A percentile compares a stretch with the other conserved stretches of the same genome.
Conservation (phyloP, 2,113 vertebrate genomes). For the Ictalurus punctatus region DNA sequence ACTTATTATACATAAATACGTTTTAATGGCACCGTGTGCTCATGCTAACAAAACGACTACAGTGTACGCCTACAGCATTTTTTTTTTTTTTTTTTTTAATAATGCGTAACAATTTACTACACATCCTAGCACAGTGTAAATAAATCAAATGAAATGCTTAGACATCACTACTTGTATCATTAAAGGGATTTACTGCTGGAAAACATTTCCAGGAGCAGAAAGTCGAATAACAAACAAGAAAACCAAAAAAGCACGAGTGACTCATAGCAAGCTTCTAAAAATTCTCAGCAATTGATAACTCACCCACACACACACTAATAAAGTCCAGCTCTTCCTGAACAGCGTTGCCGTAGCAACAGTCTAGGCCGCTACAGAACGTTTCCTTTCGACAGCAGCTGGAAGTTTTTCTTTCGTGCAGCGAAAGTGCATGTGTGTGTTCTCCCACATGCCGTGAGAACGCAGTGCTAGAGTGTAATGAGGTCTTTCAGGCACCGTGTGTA, state of each 20-base stretch:
- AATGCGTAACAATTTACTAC: background rate
- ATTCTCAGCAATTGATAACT: conserved; percentile 10
- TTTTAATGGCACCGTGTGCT: background rate
- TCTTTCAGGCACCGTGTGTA: conserved; percentile 9
- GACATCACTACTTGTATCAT: background rate
- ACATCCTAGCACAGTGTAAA: background rate
- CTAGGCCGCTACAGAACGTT: conserved; percentile 27
- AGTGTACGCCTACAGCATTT: background rate
- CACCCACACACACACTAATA: background rate
- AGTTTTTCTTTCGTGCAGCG: conserved; percentile 46
- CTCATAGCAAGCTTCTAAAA: background rate
- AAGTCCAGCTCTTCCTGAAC: conserved; percentile 43
- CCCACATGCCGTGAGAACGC: conserved; percentile 48
- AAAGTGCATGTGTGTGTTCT: conserved; percentile 38
- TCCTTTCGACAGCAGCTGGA: conserved; percentile 50
- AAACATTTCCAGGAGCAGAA: background rate
- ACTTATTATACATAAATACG: background rate
- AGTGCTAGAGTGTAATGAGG: conserved; percentile 23
- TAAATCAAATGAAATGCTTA: background rate
- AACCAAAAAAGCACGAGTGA: background rate
- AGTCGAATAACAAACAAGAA: background rate
- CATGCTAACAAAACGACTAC: background rate
- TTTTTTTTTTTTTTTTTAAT: too few relatives aligned
- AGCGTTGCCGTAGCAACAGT: conserved; percentile 43
- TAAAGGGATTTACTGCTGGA: background rate